Conservation (phyloP, 2,888 invertebrate genomes). For the Seira musarum region DNA sequence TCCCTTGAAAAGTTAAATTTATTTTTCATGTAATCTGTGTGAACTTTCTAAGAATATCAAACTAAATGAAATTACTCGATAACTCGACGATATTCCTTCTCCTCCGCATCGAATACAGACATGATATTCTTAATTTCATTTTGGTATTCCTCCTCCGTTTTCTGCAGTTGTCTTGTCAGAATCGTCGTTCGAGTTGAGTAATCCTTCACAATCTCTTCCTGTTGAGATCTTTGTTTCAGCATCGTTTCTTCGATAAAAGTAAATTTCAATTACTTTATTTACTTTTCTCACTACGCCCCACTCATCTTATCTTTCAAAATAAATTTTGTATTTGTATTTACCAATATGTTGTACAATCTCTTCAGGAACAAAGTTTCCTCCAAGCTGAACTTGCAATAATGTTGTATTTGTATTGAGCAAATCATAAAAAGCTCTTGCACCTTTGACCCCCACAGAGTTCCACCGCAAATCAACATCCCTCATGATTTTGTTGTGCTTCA, state of each 20-base stretch:
- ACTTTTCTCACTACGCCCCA: neutral
- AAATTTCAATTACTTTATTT: no score
- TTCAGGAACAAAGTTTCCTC: constrained; percentile 72
- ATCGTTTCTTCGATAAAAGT: no score
- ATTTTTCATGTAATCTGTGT: neutral
- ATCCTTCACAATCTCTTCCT: constrained; percentile 66
- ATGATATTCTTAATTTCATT: constrained; percentile 65
- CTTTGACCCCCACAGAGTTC: constrained; percentile 72
- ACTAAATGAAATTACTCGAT: constrained; percentile 38
- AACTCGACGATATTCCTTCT: constrained; percentile 53
- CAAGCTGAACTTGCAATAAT: constrained; percentile 71
- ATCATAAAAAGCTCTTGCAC: constrained; percentile 71
- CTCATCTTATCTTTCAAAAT: neutral
- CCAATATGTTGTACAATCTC: constrained; percentile 71
- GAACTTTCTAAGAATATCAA: neutral
- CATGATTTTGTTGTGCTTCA: constrained; percentile 71
- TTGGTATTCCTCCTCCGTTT: constrained; percentile 66
- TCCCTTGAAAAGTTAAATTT: constrained; percentile 21
- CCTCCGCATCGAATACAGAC: constrained; percentile 65
- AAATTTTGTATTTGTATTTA: constrained; percentile 40
- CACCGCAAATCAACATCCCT: constrained; percentile 72
- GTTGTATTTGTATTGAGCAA: constrained; percentile 71
- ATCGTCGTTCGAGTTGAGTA: constrained; percentile 69
- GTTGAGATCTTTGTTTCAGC: constrained; percentile 58
- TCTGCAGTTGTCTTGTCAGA: constrained; percentile 66